Evolutionary conservation across 2,113 vertebrate species (phyloP).

Genomic region (Stomatorhinus ivindoensis): DNA sequence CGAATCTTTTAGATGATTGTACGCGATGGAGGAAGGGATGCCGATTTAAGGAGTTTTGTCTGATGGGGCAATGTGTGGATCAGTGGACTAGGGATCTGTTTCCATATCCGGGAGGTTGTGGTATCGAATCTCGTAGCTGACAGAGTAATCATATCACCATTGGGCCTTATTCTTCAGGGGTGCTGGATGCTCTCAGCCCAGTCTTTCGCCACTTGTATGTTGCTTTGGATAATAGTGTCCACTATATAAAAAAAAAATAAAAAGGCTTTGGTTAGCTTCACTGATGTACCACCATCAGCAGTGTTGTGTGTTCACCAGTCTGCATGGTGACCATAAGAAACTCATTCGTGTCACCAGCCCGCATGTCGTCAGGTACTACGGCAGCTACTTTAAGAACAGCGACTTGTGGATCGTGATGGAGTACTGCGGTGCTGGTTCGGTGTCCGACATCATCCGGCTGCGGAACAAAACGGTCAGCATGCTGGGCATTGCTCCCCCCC

Average conservation of each 20-base stretch:
- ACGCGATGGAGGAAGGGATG: not conserved
- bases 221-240: not conserved
- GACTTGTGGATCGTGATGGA: conserved; percentile 98
- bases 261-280: not conserved
- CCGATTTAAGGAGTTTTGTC: not conserved
- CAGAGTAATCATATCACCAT: not conserved
- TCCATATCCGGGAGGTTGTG: not conserved
- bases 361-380: conserved; percentile 87
- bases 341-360: conserved; percentile 49
- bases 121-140: not conserved
- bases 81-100: not conserved
- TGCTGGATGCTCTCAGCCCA: not conserved
- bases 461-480: conserved; percentile 81
- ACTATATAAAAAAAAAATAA: not conserved
- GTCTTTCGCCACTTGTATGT: not conserved
- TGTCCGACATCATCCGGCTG: conserved; percentile 87
- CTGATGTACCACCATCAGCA: not conserved
- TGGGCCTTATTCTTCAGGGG: not conserved
- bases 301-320: not conserved
- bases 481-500: not conserved
- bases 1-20: not conserved
- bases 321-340: not conserved
- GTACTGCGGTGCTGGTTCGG: conserved; percentile 86
- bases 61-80: not conserved
- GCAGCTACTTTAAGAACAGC: conserved; percentile 94